A percentile compares a stretch with the other conserved stretches of the same genome.
Conservation (phyloP, 2,888 invertebrate genomes). For the Drosophila aldrichi region DNA sequence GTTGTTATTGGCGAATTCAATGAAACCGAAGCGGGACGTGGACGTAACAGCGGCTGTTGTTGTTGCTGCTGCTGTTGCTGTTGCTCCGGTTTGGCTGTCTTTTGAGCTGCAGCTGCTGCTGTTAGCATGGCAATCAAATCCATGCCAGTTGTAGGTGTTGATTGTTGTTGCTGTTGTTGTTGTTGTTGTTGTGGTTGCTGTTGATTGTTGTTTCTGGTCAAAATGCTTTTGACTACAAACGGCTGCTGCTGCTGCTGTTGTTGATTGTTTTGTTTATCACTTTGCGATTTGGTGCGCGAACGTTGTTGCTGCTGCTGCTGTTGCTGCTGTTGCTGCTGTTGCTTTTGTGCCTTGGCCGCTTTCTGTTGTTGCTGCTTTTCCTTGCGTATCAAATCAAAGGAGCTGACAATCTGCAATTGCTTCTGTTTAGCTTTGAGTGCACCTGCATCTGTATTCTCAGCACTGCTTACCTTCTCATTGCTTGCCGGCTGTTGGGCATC, state of each 20-base stretch:
- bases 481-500: constrained; percentile 73
- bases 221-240: constrained; percentile 55
- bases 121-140: constrained; percentile 76
- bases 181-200: constrained; percentile 39
- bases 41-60: constrained; percentile 51
- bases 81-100: constrained; percentile 40
- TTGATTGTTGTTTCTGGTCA: constrained; percentile 45
- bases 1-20: constrained; percentile 49
- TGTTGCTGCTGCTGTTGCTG: constrained; percentile 41
- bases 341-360: constrained; percentile 70
- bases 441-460: background rate
- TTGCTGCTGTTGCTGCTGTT: constrained; percentile 66
- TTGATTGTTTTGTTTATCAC: constrained; percentile 73
- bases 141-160: constrained; percentile 58
- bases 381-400: constrained; percentile 83
- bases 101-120: constrained; percentile 69
- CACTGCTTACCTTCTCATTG: constrained; percentile 76
- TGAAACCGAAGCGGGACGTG: constrained; percentile 72
- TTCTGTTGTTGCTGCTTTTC: constrained; percentile 82
- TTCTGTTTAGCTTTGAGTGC: constrained; percentile 31
- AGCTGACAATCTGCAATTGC: constrained; percentile 76
- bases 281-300: constrained; percentile 77
- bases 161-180: constrained; percentile 41
- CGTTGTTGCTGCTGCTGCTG: too few relatives aligned
- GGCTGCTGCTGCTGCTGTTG: constrained; percentile 47